Evolutionary conservation across 1,140 invertebrate genomes (phyloP), one percentile per base, ranked within the genome.

Genomic region (Ectropis grisescens): DNA sequence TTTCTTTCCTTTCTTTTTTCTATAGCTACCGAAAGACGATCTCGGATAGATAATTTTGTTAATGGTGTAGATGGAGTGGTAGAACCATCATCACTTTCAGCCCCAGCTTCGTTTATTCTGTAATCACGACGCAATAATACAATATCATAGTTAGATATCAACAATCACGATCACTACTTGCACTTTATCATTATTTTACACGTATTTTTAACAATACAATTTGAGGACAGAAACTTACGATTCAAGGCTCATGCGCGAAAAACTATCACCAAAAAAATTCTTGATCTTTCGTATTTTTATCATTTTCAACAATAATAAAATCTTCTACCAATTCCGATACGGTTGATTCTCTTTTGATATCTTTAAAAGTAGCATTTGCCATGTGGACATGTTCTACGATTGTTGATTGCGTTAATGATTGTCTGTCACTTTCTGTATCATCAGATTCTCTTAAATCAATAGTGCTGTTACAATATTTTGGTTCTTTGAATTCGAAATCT

Each of bases 21-120:
- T 32, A 70, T 56, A 16, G 43, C 50, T 19, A 52, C 62, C 8
- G 50, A 52, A 30, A 79, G 65, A 47, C 45, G 64, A 28, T 58
- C 39, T 9, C 61, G 55, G 26, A 74, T 53, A 11, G 59, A 54
- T 36, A 41, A 41, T 38, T 39, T 57, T 9, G 47, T 40, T 10
- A 51, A 33, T 3, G 58, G 45, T 16, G 58, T 51, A 7, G 43
- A 16, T 38, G 36, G 13, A 47, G 64, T 13, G 16, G 3, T 19
- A 19, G 16, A 3, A 19, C 10, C n/a, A 26, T 61, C 62, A 29
- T 71, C 61, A 10, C 46, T 58, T 27, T 50, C 56, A 46, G 46
- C 58, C 4, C 44, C 39, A 13, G 44, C 41, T 44, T 74, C 70
- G 33, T 64, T 58, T 39, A 75, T 47, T 30, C 74, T 79, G 39